Base-by-base conservation (phyloP, 2,113 vertebrate species). In the Pluvialis apricaria region DNA sequence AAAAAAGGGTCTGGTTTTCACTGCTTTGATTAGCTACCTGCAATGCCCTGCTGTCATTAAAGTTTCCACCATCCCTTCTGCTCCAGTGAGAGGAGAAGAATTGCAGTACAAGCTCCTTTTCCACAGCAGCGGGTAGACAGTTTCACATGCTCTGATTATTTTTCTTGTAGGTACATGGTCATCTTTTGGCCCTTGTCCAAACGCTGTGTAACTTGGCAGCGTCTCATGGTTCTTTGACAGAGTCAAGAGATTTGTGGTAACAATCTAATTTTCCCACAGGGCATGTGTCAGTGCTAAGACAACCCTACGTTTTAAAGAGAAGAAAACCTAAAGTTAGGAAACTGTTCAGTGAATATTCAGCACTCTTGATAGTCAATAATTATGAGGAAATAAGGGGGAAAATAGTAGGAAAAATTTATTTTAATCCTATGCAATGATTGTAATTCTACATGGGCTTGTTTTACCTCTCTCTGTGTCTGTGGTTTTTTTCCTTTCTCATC, bases 21-120 rank as follows among this genome's bases (percentile, higher is more conserved):
- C 29, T 91, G 44, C 80, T 94, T 91, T 95, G 80, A 66, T 88
- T 88, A 78, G 45, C 69, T 92, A 81, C 73, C 81, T 95, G 82
- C 55, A 94, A 36, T 61, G 42, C n/a, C 32, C 69, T 92, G 38
- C 75, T 70, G 34, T 70, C 8, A 1, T 80, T 58, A 61, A 75
- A 29, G 6, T 69, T 93, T 92, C 38, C n/a, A 62, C 68, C 72
- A 92, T 85, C 83, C 82, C 61, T 89, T 92, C 25, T 11, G 44
- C 34, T 89, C 85, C 81, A 79, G 57, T 40, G 65, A 73, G 17
- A 70, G 60, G 26, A 34, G 32, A 66, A 89, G 17, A 36, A 70
- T 45, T 9, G 5, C 51, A 52, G 70, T 44, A 78, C 7, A 36
- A n/a, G 10, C 44, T 85, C 79, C 3, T 60, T 79, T 91, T 91